A percentile compares a stretch with the other conserved stretches of the same genome.
These are phyloP conservation scores for Gari tellinella DNA, from an alignment of 2,888 invertebrate genomes.

Conservation along the genomic window DNA sequence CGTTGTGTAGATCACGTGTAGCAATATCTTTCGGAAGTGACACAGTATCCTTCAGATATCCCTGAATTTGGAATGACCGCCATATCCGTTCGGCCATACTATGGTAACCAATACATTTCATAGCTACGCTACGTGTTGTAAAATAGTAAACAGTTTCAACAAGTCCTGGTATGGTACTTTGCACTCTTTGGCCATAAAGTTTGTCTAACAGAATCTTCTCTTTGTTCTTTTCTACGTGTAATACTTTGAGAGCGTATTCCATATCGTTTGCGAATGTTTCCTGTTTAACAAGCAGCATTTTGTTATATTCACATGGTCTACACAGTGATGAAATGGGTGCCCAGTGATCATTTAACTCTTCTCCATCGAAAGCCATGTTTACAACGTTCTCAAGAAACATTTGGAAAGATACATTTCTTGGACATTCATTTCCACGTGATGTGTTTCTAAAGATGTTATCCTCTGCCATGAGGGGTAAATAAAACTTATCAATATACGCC, in stretches of 20 bases:
- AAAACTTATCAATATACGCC: too few species aligned
- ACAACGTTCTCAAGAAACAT: conserved; percentile 28
- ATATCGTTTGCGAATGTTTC: conserved; percentile 45
- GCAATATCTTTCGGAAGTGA: neutral
- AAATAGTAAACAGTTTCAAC: neutral
- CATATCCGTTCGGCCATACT: conserved; percentile 1
- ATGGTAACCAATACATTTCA: neutral
- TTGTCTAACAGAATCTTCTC: neutral
- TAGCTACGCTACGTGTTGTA: neutral
- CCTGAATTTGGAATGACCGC: too few species aligned
- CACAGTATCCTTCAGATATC: neutral
- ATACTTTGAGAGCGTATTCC: conserved; percentile 7
- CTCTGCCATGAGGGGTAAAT: too few species aligned
- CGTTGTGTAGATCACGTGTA: neutral
- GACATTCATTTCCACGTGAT: too few species aligned
- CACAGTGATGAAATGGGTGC: conserved; percentile 35
- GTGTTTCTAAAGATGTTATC: too few species aligned
- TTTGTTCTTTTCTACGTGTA: neutral
- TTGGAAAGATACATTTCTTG: conserved; percentile 32
- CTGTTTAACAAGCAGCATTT: conserved; percentile 28
- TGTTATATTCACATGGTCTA: conserved; percentile 25
- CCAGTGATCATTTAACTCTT: conserved; percentile 29
- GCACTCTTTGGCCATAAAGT: neutral
- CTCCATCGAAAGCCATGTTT: neutral
- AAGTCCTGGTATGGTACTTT: conserved; percentile 3